phyloP scores from a whole-genome alignment of 2,797 vertebrate genomes.

The Sebastolobus alascanus region DNA sequence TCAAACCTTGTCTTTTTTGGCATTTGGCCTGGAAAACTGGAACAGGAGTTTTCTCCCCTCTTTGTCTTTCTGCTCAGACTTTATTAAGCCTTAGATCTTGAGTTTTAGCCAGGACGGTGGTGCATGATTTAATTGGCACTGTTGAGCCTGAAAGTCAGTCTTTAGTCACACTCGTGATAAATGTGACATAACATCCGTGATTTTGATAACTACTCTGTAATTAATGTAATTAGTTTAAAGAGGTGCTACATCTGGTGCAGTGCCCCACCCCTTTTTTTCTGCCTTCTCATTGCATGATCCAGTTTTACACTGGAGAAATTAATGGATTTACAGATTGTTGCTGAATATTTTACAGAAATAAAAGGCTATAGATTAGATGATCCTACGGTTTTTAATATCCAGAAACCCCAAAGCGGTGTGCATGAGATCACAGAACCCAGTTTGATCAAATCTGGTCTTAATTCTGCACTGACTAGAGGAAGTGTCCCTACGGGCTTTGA shows the following conservation, averaged over 20 bases:
- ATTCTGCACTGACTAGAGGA: not conserved
- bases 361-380: not conserved
- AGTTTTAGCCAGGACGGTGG: slow-evolving; percentile 12
- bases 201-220: slow-evolving; percentile 12
- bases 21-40: slow-evolving; percentile 29
- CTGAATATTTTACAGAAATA: slow-evolving; percentile 1
- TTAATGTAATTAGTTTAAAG: slow-evolving; percentile 11
- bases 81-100: not conserved
- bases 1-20: slow-evolving; percentile 35
- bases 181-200: not conserved
- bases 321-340: not conserved
- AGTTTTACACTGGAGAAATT: not conserved
- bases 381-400: not conserved
- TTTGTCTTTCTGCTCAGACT: slow-evolving; percentile 25
- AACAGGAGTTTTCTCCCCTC: slow-evolving; percentile 17
- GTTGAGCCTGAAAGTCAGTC: slow-evolving; percentile 16
- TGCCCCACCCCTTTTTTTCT: not conserved
- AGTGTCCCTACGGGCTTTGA: not conserved
- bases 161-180: not conserved
- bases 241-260: not conserved
- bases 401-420: not conserved
- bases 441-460: slow-evolving; percentile 1
- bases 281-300: not conserved
- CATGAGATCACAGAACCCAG: not conserved
- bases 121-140: slow-evolving; percentile 15